Percentiles rank a stretch among this genome's conserved stretches.
Conservation (phyloP, 2,888 invertebrate genomes). For the Hirudinaria manillensis region DNA sequence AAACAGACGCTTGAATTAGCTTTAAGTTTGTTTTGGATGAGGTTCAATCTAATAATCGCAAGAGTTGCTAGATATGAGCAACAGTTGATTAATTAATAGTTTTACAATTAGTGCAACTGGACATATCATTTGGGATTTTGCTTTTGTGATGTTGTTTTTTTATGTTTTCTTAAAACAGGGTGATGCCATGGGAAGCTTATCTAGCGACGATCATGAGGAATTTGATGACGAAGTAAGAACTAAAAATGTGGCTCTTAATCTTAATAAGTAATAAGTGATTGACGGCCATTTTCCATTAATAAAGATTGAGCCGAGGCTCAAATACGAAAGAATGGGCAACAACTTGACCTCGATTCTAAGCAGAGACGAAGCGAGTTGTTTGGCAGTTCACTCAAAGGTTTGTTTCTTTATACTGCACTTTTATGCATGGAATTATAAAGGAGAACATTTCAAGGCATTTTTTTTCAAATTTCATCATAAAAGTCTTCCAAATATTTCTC, state of each 20-base stretch:
- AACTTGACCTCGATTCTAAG: constrained; percentile 77
- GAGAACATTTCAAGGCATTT: no score
- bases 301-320: constrained; percentile 68
- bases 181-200: not conserved
- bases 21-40: no score
- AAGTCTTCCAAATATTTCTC: not conserved
- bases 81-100: not conserved
- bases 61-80: not conserved
- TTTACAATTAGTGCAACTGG: not conserved
- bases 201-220: constrained; percentile 2
- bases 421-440: not conserved
- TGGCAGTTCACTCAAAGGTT: constrained; percentile 85
- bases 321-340: constrained; percentile 81
- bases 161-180: not conserved
- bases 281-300: not conserved
- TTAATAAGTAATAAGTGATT: not conserved
- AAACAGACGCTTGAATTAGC: no score
- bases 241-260: not conserved
- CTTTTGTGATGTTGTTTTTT: not conserved
- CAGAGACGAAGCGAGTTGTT: constrained; percentile 81
- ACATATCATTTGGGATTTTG: not conserved
- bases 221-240: constrained; percentile 6
- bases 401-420: constrained; percentile 17
- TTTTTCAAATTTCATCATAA: not conserved
- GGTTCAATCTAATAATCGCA: not conserved